Evolutionary conservation across 2,888 invertebrate genomes (phyloP).

Genomic region (Nineta flava): DNA sequence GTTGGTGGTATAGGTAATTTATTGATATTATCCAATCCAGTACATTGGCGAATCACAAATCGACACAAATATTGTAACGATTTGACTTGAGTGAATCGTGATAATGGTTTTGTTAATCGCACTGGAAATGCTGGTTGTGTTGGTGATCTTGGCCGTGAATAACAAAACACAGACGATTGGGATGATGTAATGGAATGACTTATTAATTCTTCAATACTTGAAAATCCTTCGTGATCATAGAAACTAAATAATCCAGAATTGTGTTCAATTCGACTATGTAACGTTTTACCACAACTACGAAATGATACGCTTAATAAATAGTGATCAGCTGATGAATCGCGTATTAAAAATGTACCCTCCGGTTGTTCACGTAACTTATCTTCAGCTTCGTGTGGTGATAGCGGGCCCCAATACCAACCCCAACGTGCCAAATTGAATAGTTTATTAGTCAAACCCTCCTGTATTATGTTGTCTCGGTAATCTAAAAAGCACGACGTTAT

Average conservation of each 20-base stretch:
- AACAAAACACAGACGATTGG: slow-evolving; percentile 53
- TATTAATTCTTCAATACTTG: slow-evolving; percentile 53
- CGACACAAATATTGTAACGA: slow-evolving; percentile 57
- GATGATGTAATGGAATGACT: slow-evolving; percentile 57
- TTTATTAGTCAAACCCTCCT: slow-evolving; percentile 13
- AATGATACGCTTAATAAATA: slow-evolving; percentile 60
- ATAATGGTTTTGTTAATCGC: slow-evolving; percentile 54
- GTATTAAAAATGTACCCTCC: slow-evolving; percentile 60
- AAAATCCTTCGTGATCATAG: slow-evolving; percentile 30
- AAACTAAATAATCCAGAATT: slow-evolving; percentile 39
- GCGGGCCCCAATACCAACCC: slow-evolving; percentile 74
- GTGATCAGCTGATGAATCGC: slow-evolving; percentile 58
- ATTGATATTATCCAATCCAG: slow-evolving; percentile 49
- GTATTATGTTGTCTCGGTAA: not conserved
- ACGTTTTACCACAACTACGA: slow-evolving; percentile 47
- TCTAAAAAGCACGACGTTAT: no score
- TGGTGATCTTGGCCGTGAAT: slow-evolving; percentile 47
- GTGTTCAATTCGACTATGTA: slow-evolving; percentile 61
- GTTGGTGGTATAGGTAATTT: slow-evolving; percentile 46
- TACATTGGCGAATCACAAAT: slow-evolving; percentile 53
- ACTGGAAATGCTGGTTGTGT: slow-evolving; percentile 57
- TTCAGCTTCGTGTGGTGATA: slow-evolving; percentile 56
- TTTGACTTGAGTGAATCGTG: slow-evolving; percentile 53
- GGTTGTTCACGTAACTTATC: slow-evolving; percentile 47
- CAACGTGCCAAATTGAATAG: slow-evolving; percentile 28